Evolutionary conservation across 2,888 invertebrate species (phyloP).

Genomic region (Dascillus cervinus): DNA sequence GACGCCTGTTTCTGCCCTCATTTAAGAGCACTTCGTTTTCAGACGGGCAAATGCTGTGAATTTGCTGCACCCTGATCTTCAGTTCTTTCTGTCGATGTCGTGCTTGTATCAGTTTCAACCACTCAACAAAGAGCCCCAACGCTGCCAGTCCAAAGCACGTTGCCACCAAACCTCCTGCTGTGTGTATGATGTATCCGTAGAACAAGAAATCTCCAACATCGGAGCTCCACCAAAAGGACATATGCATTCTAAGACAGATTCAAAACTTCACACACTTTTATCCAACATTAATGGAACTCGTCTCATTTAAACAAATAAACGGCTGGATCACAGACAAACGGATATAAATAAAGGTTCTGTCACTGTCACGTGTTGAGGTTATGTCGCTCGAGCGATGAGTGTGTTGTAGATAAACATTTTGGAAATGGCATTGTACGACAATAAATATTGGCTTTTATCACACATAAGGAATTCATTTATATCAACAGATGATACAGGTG

Average conservation of each 20-base stretch:
- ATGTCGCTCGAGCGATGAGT: background rate
- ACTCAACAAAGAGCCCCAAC: slow-evolving; percentile 57
- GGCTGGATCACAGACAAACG: too few relatives aligned
- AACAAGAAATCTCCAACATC: slow-evolving; percentile 58
- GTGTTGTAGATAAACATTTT: background rate
- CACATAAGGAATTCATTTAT: slow-evolving; percentile 93
- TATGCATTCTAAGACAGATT: slow-evolving; percentile 46
- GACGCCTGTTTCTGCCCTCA: slow-evolving; percentile 19
- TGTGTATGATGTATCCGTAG: slow-evolving; percentile 50
- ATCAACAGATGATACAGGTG: slow-evolving; percentile 82
- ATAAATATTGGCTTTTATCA: slow-evolving; percentile 85
- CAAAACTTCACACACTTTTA: background rate
- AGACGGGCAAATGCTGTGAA: slow-evolving; percentile 34
- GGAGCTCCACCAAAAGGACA: slow-evolving; percentile 61
- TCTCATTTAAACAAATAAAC: too few relatives aligned
- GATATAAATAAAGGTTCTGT: too few relatives aligned
- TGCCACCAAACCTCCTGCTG: slow-evolving; percentile 47
- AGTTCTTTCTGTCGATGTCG: slow-evolving; percentile 40
- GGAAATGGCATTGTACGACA: slow-evolving; percentile 88
- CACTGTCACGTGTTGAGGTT: background rate
- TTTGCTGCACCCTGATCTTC: slow-evolving; percentile 33
- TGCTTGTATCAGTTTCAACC: slow-evolving; percentile 43
- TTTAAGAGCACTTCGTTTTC: slow-evolving; percentile 43
- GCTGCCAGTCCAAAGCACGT: slow-evolving; percentile 53
- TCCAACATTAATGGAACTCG: too few relatives aligned